Conservation (phyloP, 2,888 invertebrate genomes). For the Lysandra bellargus region DNA sequence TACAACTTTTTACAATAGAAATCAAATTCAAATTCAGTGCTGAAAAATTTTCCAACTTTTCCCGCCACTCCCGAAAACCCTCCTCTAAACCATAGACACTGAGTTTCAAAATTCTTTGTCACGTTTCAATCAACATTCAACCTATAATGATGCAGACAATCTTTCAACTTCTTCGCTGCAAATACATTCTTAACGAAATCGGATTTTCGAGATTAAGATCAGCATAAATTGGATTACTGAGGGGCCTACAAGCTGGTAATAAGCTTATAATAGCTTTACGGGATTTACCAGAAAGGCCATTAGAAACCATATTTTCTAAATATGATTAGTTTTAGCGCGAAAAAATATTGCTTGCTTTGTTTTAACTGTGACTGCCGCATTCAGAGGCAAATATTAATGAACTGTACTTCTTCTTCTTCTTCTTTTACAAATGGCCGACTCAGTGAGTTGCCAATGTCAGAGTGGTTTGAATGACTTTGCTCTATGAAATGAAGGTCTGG, state of each 20-base stretch:
- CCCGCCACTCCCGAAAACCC: too few species aligned
- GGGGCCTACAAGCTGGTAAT: conserved; percentile 6
- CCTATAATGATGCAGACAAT: background rate
- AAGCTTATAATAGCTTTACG: conserved; percentile 21
- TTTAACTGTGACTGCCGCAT: too few species aligned
- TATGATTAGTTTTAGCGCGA: background rate
- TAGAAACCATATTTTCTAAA: conserved; percentile 4
- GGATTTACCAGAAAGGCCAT: conserved; percentile 28
- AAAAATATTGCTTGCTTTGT: background rate
- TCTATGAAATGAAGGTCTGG: too few species aligned
- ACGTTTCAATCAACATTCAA: background rate
- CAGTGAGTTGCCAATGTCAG: too few species aligned
- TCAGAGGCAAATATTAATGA: too few species aligned
- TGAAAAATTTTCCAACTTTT: too few species aligned
- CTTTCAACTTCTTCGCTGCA: background rate
- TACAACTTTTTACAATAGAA: too few species aligned
- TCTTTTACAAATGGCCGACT: too few species aligned
- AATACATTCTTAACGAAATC: conserved; percentile 16
- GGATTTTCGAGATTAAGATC: conserved; percentile 30
- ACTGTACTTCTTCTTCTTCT: too few species aligned
- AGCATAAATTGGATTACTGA: conserved; percentile 22
- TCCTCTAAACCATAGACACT: too few species aligned
- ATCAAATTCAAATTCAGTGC: too few species aligned
- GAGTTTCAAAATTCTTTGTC: background rate
- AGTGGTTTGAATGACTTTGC: too few species aligned